These are phyloP conservation scores for Sebastolobus alascanus DNA, from an alignment of 2,797 vertebrate genomes.

Conservation along the genomic window DNA sequence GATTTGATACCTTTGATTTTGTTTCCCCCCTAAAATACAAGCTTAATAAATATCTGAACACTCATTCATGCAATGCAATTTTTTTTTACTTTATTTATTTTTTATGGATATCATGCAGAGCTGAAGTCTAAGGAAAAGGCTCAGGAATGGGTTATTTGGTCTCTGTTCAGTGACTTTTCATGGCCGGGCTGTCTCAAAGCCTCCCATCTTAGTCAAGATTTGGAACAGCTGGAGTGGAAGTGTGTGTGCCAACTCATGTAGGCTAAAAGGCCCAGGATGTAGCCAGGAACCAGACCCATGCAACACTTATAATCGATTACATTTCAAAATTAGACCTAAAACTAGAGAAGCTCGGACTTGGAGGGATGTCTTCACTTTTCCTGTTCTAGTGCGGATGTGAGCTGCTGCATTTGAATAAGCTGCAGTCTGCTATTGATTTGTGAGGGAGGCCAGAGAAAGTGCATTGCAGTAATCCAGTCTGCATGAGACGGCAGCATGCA, in stretches of 20 bases:
- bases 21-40: conserved; percentile 23
- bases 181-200: not conserved
- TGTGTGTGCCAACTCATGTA: not conserved
- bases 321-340: conserved; percentile 32
- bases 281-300: conserved; percentile 1
- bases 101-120: conserved; percentile 27
- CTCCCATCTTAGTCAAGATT: not conserved
- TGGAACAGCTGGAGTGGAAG: not conserved
- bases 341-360: conserved; percentile 2
- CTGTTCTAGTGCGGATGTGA: conserved; percentile 7
- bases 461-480: conserved; percentile 67
- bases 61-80: conserved; percentile 32
- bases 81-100: not conserved
- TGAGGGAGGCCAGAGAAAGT: conserved; percentile 53
- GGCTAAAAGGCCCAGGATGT: conserved; percentile 6
- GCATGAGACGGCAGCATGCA: conserved; percentile 35
- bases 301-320: not conserved
- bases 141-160: not conserved
- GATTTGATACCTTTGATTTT: conserved; percentile 54
- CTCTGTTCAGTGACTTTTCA: conserved; percentile 22
- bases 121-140: not conserved
- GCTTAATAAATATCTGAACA: not conserved
- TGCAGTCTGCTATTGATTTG: conserved; percentile 63
- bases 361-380: conserved; percentile 11
- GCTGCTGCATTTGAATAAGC: conserved; percentile 51